Base-by-base conservation (phyloP, 1,140 invertebrate species). In the Drosophila pectinifera region DNA sequence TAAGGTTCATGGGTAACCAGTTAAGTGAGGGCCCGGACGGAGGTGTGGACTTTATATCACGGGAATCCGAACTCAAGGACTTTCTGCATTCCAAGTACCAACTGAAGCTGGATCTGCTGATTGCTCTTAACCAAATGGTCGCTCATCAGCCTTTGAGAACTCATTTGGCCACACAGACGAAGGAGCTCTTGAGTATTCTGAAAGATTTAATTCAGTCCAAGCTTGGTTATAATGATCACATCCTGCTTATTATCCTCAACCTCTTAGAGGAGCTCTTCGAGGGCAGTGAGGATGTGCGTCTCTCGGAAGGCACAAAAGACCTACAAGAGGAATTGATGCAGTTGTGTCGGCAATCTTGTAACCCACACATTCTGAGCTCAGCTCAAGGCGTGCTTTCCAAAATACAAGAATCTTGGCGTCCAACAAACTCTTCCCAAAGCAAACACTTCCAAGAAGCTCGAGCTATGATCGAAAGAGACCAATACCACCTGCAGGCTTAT, bases 401-500 rank as follows among this genome's bases (percentile, higher is more conserved):
- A 14, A 18, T 92, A 0, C 26, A 68, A 16, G 77, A 51, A 3
- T 51, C 49, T 0, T 42, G 39, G 20, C 26, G 5, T 0, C 46
- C 70, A 10, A 61, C 34, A 6, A 48, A 48, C 4, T 22, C 49
- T 4, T 14, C 16, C 1, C 31, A 28, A 41, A 8, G 36, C 0
- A 14, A 68, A 0, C 31, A 43, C 4, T 92, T 91, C 18, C 65
- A 91, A 20, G 51, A 48, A 6, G 91, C 91, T 0, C 80, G 86
- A 6, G 54, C 70, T 2, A 43, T 92, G 3, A 76, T 92, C 14
- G 80, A 91, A 16, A 46, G 82, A 5, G 22, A 48, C 0, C 65
- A 92, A 42, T 78, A 85, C 0, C 82, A 92, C 55, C 53, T 90
- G n/a, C 84, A 91, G 45, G 92, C 88, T 1, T 90, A 92, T 39